A percentile compares a stretch with the other conserved stretches of the same genome.
phyloP scores from a whole-genome alignment of 2,888 invertebrate species.

The Microctonus aethiopoides region DNA sequence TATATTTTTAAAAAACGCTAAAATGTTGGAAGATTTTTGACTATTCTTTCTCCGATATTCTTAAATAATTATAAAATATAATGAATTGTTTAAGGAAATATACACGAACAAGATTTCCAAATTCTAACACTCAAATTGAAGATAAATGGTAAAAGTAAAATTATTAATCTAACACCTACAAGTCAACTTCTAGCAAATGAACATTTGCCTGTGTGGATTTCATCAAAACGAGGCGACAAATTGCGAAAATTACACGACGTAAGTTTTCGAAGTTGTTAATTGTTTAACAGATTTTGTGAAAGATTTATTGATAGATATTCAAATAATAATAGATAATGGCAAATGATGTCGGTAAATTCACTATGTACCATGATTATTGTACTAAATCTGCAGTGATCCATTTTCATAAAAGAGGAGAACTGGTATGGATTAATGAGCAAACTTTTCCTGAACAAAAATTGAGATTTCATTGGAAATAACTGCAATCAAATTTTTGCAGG shows the following conservation, averaged over 20 bases:
- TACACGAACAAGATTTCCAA: too few species aligned
- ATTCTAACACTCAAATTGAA: not conserved
- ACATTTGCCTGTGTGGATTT: not conserved
- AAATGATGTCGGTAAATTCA: not conserved
- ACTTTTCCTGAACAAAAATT: too few species aligned
- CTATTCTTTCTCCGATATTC: too few species aligned
- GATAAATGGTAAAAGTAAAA: not conserved
- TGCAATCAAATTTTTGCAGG: not conserved
- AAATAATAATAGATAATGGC: not conserved
- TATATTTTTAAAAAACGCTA: too few species aligned
- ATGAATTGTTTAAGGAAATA: too few species aligned
- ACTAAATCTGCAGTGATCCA: not conserved
- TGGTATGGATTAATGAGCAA: too few species aligned
- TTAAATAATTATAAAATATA: too few species aligned
- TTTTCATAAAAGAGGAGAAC: not conserved
- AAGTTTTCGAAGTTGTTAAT: too few species aligned
- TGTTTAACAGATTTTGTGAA: too few species aligned
- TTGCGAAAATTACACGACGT: not conserved
- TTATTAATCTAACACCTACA: not conserved
- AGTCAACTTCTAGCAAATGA: not conserved
- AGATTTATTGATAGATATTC: too few species aligned
- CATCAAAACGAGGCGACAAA: not conserved
- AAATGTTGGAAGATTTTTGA: too few species aligned
- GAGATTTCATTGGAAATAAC: too few species aligned
- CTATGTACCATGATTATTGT: not conserved